Conservation (phyloP, 2,888 invertebrate species). For the Selenia dentaria region DNA sequence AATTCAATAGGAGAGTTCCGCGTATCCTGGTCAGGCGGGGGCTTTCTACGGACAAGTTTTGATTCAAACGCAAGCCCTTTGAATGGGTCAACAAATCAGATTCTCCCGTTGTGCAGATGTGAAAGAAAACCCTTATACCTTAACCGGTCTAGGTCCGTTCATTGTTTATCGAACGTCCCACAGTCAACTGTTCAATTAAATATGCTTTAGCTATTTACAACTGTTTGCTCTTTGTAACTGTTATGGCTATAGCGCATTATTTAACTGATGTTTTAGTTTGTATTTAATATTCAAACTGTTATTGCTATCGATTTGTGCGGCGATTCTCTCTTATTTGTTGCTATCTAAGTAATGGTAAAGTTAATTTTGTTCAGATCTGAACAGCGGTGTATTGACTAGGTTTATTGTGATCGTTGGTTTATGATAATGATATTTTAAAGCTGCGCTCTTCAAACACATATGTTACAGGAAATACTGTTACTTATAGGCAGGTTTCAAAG, state of each 20-base stretch:
- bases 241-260: slow-evolving; percentile 31
- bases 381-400: slow-evolving; percentile 1
- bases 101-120: slow-evolving; percentile 24
- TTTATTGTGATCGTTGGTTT: slow-evolving; percentile 6
- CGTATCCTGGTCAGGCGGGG: slow-evolving; percentile 8
- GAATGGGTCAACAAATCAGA: slow-evolving; percentile 34
- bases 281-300: slow-evolving; percentile 21
- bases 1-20: slow-evolving; percentile 13
- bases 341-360: slow-evolving; percentile 13
- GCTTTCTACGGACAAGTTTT: slow-evolving; percentile 20
- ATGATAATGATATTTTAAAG: slow-evolving; percentile 15
- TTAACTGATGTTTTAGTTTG: slow-evolving; percentile 21
- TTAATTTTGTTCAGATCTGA: slow-evolving; percentile 11
- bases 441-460: slow-evolving; percentile 7
- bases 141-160: slow-evolving; percentile 30
- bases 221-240: slow-evolving; percentile 36
- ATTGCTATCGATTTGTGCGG: slow-evolving; percentile 15
- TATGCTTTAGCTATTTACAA: slow-evolving; percentile 41
- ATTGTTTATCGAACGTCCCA: slow-evolving; percentile 37
- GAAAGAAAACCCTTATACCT: slow-evolving; percentile 22
- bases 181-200: slow-evolving; percentile 38
- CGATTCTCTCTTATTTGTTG: slow-evolving; percentile 15
- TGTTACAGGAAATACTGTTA: slow-evolving; percentile 4
- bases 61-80: slow-evolving; percentile 24
- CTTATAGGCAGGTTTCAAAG: too few relatives aligned